These are phyloP conservation scores for Drosophila conformis DNA, from an alignment of 2,888 invertebrate species.

Conservation along the genomic window DNA sequence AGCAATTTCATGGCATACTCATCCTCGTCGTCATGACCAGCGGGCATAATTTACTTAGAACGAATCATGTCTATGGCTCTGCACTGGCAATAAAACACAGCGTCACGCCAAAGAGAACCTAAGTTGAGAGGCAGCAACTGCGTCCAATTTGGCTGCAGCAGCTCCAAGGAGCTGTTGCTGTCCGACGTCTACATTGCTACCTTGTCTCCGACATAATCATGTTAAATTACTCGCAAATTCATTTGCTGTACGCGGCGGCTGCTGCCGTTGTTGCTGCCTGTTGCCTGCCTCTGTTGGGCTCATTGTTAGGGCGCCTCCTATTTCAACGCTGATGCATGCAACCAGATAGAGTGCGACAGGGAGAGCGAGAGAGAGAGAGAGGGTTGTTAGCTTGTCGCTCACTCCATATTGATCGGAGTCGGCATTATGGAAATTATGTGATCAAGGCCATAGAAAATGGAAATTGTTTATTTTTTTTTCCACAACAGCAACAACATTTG, in stretches of 20 bases:
- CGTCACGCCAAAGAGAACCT: slow-evolving; percentile 64
- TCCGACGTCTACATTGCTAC: slow-evolving; percentile 77
- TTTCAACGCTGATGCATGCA: slow-evolving; percentile 42
- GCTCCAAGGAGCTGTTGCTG: slow-evolving; percentile 52
- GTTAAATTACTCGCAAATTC: slow-evolving; percentile 83
- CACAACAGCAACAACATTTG: slow-evolving; percentile 42
- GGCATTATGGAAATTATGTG: slow-evolving; percentile 80
- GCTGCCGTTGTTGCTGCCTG: slow-evolving; percentile 42
- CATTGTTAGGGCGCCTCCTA: slow-evolving; percentile 69
- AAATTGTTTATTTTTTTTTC: slow-evolving; percentile 64
- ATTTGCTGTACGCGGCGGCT: slow-evolving; percentile 78
- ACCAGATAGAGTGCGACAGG: slow-evolving; percentile 14
- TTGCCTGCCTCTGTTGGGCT: slow-evolving; percentile 57
- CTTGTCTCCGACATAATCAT: slow-evolving; percentile 82
- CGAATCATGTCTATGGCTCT: slow-evolving; percentile 73
- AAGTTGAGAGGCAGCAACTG: slow-evolving; percentile 62
- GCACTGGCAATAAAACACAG: slow-evolving; percentile 75
- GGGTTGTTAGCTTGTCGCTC: slow-evolving; percentile 75
- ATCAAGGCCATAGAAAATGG: slow-evolving; percentile 83
- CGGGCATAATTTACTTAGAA: slow-evolving; percentile 81
- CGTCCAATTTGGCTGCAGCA: slow-evolving; percentile 66
- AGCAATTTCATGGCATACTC: slow-evolving; percentile 69
- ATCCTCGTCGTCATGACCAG: slow-evolving; percentile 69
- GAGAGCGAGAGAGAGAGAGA: not conserved
- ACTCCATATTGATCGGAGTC: slow-evolving; percentile 79